phyloP scores from a whole-genome alignment of 2,797 vertebrate genomes.

The Myotis myotis region DNA sequence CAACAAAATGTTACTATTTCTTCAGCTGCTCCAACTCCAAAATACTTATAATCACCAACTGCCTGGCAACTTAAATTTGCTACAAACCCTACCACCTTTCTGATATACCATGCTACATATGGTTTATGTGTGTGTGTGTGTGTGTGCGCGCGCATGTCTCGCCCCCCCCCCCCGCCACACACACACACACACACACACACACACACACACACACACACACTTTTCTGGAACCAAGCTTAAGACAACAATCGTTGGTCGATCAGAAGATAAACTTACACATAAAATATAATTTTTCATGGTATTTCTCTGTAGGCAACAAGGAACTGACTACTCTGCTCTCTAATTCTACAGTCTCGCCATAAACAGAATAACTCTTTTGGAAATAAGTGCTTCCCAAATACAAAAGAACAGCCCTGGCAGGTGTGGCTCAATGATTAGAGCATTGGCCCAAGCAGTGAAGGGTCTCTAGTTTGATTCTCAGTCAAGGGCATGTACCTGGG shows the following conservation, averaged over 20 bases:
- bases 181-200: too few species aligned
- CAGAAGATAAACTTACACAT: background rate
- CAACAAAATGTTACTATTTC: constrained; percentile 13
- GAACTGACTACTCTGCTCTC: background rate
- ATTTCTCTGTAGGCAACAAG: background rate
- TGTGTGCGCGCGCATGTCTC: too few species aligned
- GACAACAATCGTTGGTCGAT: background rate
- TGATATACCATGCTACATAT: background rate
- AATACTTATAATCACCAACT: background rate
- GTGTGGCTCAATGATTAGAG: too few species aligned
- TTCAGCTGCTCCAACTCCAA: background rate
- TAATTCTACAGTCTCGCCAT: background rate
- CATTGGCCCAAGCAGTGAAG: too few species aligned
- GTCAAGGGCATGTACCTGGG: too few species aligned
- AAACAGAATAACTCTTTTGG: background rate
- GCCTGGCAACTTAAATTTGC: background rate
- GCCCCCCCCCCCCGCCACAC: too few species aligned
- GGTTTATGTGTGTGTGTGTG: background rate
- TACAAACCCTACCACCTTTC: background rate
- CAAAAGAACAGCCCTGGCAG: background rate
- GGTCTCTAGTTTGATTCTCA: too few species aligned
- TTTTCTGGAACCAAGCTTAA: constrained; percentile 3
- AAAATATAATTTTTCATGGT: background rate
- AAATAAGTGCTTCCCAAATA: background rate
- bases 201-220: background rate